Evolutionary conservation across 2,113 vertebrate species (phyloP).

Genomic region (Apteryx mantelli): DNA sequence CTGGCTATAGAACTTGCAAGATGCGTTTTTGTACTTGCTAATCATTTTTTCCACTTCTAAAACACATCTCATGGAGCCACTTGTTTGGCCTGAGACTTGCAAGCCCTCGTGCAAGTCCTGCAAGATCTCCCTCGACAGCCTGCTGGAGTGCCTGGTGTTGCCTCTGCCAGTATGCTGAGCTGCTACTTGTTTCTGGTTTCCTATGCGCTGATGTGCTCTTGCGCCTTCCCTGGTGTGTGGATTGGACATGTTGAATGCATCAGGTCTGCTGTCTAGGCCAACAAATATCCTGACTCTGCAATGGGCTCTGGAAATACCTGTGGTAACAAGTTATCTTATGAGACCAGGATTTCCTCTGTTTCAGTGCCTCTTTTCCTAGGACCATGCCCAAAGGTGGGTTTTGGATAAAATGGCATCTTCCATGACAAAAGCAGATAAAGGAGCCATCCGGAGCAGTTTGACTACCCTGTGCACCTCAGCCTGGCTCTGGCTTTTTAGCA

Average conservation of each 20-base stretch:
- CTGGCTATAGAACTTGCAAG: rapidly evolving
- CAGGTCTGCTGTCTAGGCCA: not conserved
- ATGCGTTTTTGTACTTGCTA: not conserved
- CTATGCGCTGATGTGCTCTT: not conserved
- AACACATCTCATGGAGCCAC: not conserved
- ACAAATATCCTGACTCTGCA: not conserved
- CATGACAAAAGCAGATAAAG: not conserved
- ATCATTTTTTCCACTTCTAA: not conserved
- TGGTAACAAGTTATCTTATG: not conserved
- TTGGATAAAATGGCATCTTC: not conserved
- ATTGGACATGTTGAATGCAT: not conserved
- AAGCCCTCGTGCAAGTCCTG: not conserved
- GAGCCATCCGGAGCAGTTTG: not conserved
- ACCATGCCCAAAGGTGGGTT: not conserved
- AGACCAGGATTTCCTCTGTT: not conserved
- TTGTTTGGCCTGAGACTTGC: not conserved
- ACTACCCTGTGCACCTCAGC: not conserved
- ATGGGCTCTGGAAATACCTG: not conserved
- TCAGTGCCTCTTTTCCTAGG: not conserved
- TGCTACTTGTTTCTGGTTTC: not conserved
- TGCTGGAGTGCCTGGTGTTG: not conserved
- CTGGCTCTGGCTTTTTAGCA: not conserved
- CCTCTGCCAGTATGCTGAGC: not conserved
- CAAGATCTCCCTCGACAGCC: rapidly evolving
- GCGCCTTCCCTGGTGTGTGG: rapidly evolving